A percentile compares a stretch with the other conserved stretches of the same genome.
These are phyloP conservation scores for Drymodes brunneopygia DNA, from an alignment of 2,113 vertebrate species.

Conservation along the genomic window DNA sequence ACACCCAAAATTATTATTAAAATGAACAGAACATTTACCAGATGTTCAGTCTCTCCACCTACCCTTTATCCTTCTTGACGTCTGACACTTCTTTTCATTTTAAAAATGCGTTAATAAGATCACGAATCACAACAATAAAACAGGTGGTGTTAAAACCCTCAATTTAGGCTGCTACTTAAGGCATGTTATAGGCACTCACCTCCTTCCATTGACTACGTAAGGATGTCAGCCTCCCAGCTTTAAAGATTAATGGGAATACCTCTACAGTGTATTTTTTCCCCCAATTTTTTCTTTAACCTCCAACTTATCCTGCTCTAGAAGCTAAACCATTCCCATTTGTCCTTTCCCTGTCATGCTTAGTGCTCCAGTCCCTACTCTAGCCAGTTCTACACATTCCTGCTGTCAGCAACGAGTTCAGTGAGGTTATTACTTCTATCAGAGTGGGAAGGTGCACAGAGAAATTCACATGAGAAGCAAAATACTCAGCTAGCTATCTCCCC, in stretches of 20 bases:
- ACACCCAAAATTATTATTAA: not conserved
- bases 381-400: not conserved
- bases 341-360: not conserved
- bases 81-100: slow-evolving; percentile 4
- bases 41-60: not conserved
- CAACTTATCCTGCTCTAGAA: not conserved
- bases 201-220: not conserved
- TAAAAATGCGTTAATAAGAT: not conserved
- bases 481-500: not conserved
- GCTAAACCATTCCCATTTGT: not conserved
- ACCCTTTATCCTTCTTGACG: not conserved
- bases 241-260: not conserved
- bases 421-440: not conserved
- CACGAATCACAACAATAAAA: slow-evolving; percentile 23
- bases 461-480: not conserved
- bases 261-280: fast-evolving
- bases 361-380: not conserved
- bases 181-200: not conserved
- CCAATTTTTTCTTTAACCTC: not conserved
- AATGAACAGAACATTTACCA: slow-evolving; percentile 14
- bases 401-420: not conserved
- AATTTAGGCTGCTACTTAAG: slow-evolving; percentile 1
- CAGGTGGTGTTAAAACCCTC: not conserved
- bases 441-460: not conserved
- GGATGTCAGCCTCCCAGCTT: not conserved